phyloP scores from a whole-genome alignment of 2,797 vertebrate species.

The Danio albolineatus region DNA sequence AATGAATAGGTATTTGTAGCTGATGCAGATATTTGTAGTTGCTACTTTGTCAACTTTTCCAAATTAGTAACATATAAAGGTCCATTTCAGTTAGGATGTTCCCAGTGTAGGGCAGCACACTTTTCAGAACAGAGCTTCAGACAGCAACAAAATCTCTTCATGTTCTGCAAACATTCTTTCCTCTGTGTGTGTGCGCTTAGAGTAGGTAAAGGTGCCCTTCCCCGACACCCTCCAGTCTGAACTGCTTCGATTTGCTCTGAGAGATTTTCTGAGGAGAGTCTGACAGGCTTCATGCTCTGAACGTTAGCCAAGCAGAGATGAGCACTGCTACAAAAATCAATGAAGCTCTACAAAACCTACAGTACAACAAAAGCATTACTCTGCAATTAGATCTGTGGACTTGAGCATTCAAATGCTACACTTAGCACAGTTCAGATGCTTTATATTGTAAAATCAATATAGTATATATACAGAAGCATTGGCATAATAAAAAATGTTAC shows the following conservation, averaged over 20 bases:
- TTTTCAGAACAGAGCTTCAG: slow-evolving; percentile 5
- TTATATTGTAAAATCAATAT: slow-evolving; percentile 20
- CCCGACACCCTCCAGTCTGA: not conserved
- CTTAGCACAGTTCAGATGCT: slow-evolving; percentile 13
- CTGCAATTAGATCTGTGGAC: slow-evolving; percentile 77
- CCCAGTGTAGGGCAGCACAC: not conserved
- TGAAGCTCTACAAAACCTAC: slow-evolving; percentile 76
- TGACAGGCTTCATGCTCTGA: slow-evolving; percentile 46
- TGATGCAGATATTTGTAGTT: too few relatives aligned
- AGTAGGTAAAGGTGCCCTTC: slow-evolving; percentile 38
- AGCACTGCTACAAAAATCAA: slow-evolving; percentile 78
- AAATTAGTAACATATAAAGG: not conserved
- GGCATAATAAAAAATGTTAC: not conserved
- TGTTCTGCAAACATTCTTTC: not conserved
- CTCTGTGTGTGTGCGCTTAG: not conserved
- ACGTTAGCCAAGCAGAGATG: slow-evolving; percentile 64
- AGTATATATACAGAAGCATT: not conserved
- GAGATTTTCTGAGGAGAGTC: slow-evolving; percentile 37
- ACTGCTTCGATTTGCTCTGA: slow-evolving; percentile 18
- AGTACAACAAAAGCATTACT: slow-evolving; percentile 73
- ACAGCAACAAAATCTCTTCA: slow-evolving; percentile 12
- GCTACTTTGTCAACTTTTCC: not conserved
- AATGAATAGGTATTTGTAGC: not conserved
- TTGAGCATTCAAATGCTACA: slow-evolving; percentile 66
- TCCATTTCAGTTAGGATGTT: not conserved